Base-by-base conservation (phyloP, 2,888 invertebrate species). In the Bedellia somnulentella region DNA sequence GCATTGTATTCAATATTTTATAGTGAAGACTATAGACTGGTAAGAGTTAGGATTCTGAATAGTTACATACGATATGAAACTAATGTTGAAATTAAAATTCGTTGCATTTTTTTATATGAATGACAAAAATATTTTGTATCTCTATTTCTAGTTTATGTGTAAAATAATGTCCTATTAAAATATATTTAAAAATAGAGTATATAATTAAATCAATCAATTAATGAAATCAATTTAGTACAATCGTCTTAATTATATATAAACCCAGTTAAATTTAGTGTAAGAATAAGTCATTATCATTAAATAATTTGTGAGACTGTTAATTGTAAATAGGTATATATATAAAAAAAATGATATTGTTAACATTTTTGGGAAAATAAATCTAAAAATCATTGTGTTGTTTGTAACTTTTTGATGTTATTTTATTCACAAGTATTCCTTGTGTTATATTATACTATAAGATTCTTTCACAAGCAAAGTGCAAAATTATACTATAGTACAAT, bases 401-500 rank as follows among this genome's bases (percentile, higher is more conserved):
- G n/a, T n/a, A n/a, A n/a, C n/a, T n/a, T n/a, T n/a, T n/a, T n/a
- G n/a, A n/a, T n/a, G n/a, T n/a, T n/a, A n/a, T n/a, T n/a, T n/a
- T n/a, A n/a, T n/a, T n/a, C n/a, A n/a, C n/a, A n/a, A n/a, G n/a
- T n/a, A n/a, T n/a, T n/a, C n/a, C n/a, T n/a, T n/a, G n/a, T n/a
- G n/a, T n/a, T n/a, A n/a, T n/a, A n/a, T n/a, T n/a, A n/a, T n/a
- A n/a, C n/a, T n/a, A n/a, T n/a, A n/a, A n/a, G n/a, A n/a, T n/a
- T n/a, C n/a, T n/a, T n/a, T n/a, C n/a, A n/a, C n/a, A n/a, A n/a
- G n/a, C n/a, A n/a, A n/a, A 21, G 21, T 21, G n/a, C 12, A 24
- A 11, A n/a, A n/a, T 11, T 3, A n/a, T 17, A 2, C n/a, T 44
- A 47, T 47, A 50, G 55, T 47, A 50, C 52, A 53, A 42, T 46